Evolutionary conservation across 2,797 vertebrate genomes (phyloP), one percentile per base, ranked within the genome.

Genomic region (Lepilemur septentrionalis): DNA sequence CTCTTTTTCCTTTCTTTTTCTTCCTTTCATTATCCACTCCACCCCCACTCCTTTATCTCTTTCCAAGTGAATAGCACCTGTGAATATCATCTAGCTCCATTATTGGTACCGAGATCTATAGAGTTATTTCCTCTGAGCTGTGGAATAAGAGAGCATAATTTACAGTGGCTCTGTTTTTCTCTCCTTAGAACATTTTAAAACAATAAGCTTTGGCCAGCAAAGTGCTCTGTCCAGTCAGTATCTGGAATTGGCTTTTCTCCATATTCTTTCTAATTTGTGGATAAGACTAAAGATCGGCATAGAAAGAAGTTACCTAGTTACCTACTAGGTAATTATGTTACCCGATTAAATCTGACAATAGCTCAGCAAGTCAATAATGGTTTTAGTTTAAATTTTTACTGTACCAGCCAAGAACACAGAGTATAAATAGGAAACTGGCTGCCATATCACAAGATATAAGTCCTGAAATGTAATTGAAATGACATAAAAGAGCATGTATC

Each of bases 311-410:
- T 57, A 57, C 20, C 50, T 52, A 8, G 73, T 50, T 72, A 18
- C 52, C 63, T 72, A n/a, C 57, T 38, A 55, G 41, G 20, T 52
- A 65, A 89, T 88, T 79, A 43, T 93, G 59, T 92, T 95, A 59
- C 63, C 86, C 65, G 35, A 76, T 86, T 94, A 96, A 95, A 85
- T 28, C 48, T 89, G n/a, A 90, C 0, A 15, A 28, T 78, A 91
- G 41, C 69, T 91, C 32, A 61, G 13, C 50, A 88, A 88, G 72
- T 88, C 95, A 94, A 80, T 91, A 75, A 78, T 83, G 15, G 9
- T 80, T 95, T 96, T 93, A 94, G 94, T 97, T 95, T 91, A 97
- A 96, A 95, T n/a, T 50, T 83, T 52, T 96, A 20, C 41, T 25
- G 10, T 83, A n/a, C 25, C 30, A 91, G 32, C 69, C 75, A 85